A percentile compares a stretch with the other conserved stretches of the same genome.
phyloP scores from a whole-genome alignment of 2,888 invertebrate species.

The Chaetoderma sp. region DNA sequence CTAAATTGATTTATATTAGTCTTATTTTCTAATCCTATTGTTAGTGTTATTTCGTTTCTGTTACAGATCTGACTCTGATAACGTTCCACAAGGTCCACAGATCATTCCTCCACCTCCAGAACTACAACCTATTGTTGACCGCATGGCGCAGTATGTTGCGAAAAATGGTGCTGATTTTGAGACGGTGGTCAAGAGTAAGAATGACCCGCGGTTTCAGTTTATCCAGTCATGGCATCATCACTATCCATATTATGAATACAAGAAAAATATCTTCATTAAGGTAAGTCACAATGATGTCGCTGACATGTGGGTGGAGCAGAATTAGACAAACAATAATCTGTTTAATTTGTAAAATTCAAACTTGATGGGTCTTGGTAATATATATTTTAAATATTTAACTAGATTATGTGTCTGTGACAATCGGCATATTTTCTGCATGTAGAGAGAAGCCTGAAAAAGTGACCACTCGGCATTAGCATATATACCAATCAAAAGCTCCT shows the following conservation, averaged over 20 bases:
- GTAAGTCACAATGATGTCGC: constrained; percentile 30
- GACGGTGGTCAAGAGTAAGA: constrained; percentile 71
- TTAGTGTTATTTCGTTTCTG: too few species aligned
- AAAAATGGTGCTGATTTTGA: constrained; percentile 96
- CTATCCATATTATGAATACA: constrained; percentile 85
- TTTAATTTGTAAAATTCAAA: background rate
- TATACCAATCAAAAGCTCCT: too few species aligned
- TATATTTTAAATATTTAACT: background rate
- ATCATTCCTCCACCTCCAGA: constrained; percentile 80
- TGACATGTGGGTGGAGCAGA: background rate
- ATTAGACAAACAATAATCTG: too few species aligned
- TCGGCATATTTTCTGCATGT: too few species aligned
- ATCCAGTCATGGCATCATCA: constrained; percentile 82
- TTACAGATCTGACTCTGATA: background rate
- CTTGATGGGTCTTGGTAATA: background rate
- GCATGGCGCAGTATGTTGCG: constrained; percentile 96
- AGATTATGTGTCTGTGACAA: too few species aligned
- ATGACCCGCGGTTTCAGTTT: constrained; percentile 88
- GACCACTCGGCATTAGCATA: too few species aligned
- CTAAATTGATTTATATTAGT: too few species aligned
- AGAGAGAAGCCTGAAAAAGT: too few species aligned
- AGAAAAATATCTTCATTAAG: constrained; percentile 69
- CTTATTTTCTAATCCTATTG: too few species aligned
- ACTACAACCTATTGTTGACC: constrained; percentile 88
- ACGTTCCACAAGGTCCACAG: constrained; percentile 15